These are phyloP conservation scores for Vireo altiloquus DNA, from an alignment of 2,113 vertebrate genomes.

Conservation along the genomic window DNA sequence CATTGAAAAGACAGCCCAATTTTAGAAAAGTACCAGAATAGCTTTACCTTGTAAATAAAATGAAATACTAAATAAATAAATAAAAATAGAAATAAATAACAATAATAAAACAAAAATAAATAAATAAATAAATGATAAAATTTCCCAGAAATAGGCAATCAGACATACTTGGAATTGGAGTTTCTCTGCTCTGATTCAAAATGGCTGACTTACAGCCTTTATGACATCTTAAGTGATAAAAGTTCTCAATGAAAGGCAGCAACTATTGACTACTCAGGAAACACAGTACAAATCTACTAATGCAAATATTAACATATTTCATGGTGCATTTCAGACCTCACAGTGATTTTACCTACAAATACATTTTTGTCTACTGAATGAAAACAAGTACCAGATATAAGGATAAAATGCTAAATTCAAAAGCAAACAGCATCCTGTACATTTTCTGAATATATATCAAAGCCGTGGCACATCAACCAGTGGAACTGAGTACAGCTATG, in stretches of 20 bases:
- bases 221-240: neutral
- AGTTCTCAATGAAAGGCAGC: neutral
- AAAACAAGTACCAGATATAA: neutral
- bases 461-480: neutral
- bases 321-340: neutral
- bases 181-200: neutral
- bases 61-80: neutral
- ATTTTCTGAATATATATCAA: neutral
- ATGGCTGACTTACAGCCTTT: neutral
- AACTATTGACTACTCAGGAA: neutral
- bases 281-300: neutral
- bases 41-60: constrained; percentile 12
- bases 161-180: neutral
- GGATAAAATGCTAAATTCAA: neutral
- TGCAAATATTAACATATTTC: neutral
- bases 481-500: neutral
- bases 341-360: neutral
- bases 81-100: no score
- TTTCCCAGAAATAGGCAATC: neutral
- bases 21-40: constrained; percentile 24
- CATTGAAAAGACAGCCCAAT: neutral
- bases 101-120: no score
- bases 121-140: neutral
- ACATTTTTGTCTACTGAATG: neutral
- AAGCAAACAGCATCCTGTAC: neutral